Conservation (phyloP, 2,888 invertebrate species). For the Opisthograptis luteolata region DNA sequence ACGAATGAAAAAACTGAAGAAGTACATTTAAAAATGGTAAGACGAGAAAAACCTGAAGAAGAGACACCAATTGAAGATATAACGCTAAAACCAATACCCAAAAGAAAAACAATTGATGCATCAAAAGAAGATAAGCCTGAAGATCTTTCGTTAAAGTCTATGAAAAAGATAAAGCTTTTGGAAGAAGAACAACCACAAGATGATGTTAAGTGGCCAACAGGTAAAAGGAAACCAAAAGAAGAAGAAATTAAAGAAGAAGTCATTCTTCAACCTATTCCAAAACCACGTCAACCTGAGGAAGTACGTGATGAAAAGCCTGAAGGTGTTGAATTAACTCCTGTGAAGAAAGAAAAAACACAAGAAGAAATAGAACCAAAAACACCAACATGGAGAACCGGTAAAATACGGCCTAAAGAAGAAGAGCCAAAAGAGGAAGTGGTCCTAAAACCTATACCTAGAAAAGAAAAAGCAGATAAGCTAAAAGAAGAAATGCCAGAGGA, state of each 20-base stretch:
- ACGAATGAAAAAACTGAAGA: slow-evolving; percentile 69
- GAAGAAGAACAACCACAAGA: slow-evolving; percentile 55
- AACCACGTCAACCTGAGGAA: slow-evolving; percentile 17
- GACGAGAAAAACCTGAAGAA: slow-evolving; percentile 29
- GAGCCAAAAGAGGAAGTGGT: slow-evolving; percentile 57
- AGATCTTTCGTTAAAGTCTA: slow-evolving; percentile 55
- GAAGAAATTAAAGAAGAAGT: background rate
- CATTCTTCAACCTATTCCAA: background rate
- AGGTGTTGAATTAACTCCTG: background rate
- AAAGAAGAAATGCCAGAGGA: slow-evolving; percentile 50
- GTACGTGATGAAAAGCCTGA: background rate
- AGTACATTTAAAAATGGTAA: slow-evolving; percentile 44
- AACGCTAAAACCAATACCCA: slow-evolving; percentile 54
- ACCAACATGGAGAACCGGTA: slow-evolving; percentile 44
- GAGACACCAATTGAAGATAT: slow-evolving; percentile 53
- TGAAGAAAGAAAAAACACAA: no score
- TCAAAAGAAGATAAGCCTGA: slow-evolving; percentile 63
- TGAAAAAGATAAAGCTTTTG: slow-evolving; percentile 35
- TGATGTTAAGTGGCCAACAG: slow-evolving; percentile 42
- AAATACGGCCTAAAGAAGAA: slow-evolving; percentile 60
- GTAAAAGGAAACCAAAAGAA: slow-evolving; percentile 39
- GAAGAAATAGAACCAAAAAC: slow-evolving; percentile 44
- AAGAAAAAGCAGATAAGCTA: slow-evolving; percentile 66
- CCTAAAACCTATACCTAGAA: slow-evolving; percentile 71
- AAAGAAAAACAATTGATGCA: slow-evolving; percentile 34